Base-by-base conservation (phyloP, 1,140 invertebrate species). In the Drosophila ananassae region DNA sequence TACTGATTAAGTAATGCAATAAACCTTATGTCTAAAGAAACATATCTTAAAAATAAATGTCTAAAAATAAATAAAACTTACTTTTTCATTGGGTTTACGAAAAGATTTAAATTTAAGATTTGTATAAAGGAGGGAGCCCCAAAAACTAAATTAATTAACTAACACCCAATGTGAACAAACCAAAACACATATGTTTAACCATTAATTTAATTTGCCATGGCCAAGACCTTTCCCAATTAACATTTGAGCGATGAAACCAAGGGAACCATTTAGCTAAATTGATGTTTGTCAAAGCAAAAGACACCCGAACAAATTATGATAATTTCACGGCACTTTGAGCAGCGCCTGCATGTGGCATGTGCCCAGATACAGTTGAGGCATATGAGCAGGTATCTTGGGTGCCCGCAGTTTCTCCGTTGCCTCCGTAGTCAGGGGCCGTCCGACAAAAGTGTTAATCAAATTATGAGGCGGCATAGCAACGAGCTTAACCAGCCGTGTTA, bases 1-100 rank as follows among this genome's bases (percentile, higher is more conserved):
- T 91, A 91, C 78, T 91, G 89, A 91, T 80, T 91, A 91, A 91
- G 89, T 91, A 91, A 91, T 75, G 83, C 82, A 89, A 85, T 82
- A 72, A 80, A 85, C 56, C 74, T 62, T 71, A 85, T 56, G 47
- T 55, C 47, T 64, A 54, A 68, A 69, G 47, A 67, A 67, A 24
- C 44, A 47, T 22, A 47, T 47, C 34, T 47, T 47, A 10, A 10
- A 57, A 66, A 66, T 58, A 66, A 66, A 77, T 68, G 56, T 58
- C 73, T 75, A 75, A 75, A 85, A 37, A 61, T 22, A 67, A 76
- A 47, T 17, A 3, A 17, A 21, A 2, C 47, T n/a, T 3, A 5
- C 2, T 2, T 37, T 62, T 50, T 34, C 12, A 34, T 41, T 25
- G 10, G 1, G 17, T n/a, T 3, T 22, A 17, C 1, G 13, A 44